A percentile compares a stretch with the other conserved stretches of the same genome.
Conservation (phyloP, 2,888 invertebrate species). For the Drosophila atroscutellata region DNA sequence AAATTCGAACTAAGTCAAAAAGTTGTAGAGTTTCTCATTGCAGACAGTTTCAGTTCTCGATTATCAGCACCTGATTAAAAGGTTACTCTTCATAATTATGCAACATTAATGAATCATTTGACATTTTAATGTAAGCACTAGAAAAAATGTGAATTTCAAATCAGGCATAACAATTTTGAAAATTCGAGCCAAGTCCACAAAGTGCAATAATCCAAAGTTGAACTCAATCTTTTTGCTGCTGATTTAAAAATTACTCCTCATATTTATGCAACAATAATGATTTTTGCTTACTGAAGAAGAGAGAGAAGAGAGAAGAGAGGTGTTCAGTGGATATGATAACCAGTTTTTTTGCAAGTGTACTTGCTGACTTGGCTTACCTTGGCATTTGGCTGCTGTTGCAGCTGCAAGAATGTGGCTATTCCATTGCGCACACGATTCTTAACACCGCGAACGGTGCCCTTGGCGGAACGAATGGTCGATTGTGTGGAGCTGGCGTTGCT, state of each 20-base stretch:
- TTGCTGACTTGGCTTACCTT: slow-evolving; percentile 88
- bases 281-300: not conserved
- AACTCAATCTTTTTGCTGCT: too few species aligned
- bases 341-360: not conserved
- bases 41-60: too few species aligned
- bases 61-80: too few species aligned
- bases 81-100: too few species aligned
- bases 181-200: too few species aligned
- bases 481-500: slow-evolving; percentile 86
- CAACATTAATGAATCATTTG: too few species aligned
- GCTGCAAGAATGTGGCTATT: slow-evolving; percentile 96
- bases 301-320: not conserved
- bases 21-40: too few species aligned
- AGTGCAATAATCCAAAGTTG: too few species aligned
- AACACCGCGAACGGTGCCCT: slow-evolving; percentile 96
- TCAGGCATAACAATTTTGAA: too few species aligned
- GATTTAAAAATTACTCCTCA: not conserved
- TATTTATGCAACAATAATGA: not conserved
- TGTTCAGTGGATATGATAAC: not conserved
- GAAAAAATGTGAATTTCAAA: too few species aligned
- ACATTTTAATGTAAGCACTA: too few species aligned
- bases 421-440: slow-evolving; percentile 97
- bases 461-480: slow-evolving; percentile 94
- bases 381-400: slow-evolving; percentile 88
- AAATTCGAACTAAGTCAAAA: not conserved